Percentiles rank a stretch among this genome's conserved stretches.
Conservation (phyloP, 1,140 invertebrate species). For the Sycobia sp. region DNA sequence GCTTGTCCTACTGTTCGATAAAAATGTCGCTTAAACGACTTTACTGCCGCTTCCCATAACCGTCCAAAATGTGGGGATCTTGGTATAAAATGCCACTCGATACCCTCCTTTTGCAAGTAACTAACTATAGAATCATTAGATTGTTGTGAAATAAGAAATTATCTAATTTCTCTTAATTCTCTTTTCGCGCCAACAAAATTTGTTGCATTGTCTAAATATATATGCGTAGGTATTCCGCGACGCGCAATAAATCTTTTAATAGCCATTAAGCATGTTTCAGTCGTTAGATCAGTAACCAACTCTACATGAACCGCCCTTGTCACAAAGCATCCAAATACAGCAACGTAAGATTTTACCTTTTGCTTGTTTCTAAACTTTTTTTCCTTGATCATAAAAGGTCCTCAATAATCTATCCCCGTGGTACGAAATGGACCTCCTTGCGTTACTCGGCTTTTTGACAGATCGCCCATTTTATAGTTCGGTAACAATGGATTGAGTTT, state of each 20-base stretch:
- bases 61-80: background rate
- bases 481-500: background rate
- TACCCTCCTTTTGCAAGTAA: background rate
- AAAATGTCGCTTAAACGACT: background rate
- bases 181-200: background rate
- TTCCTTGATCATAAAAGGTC: too few relatives aligned
- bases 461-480: background rate
- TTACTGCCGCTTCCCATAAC: background rate
- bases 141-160: background rate
- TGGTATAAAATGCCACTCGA: too few relatives aligned
- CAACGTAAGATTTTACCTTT: conserved; percentile 8
- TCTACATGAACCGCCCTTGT: too few relatives aligned
- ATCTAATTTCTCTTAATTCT: background rate
- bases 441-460: background rate
- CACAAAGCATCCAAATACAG: conserved; percentile 18
- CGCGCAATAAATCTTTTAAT: background rate
- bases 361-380: too few relatives aligned
- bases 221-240: background rate
- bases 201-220: too few relatives aligned
- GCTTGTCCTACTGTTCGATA: background rate
- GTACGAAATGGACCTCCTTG: background rate
- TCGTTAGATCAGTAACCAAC: background rate
- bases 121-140: background rate
- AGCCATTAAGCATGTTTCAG: background rate
- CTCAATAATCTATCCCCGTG: background rate